A percentile compares a stretch with the other conserved stretches of the same genome.
phyloP scores from a whole-genome alignment of 2,113 vertebrate species.

The Microtus richardsoni region DNA sequence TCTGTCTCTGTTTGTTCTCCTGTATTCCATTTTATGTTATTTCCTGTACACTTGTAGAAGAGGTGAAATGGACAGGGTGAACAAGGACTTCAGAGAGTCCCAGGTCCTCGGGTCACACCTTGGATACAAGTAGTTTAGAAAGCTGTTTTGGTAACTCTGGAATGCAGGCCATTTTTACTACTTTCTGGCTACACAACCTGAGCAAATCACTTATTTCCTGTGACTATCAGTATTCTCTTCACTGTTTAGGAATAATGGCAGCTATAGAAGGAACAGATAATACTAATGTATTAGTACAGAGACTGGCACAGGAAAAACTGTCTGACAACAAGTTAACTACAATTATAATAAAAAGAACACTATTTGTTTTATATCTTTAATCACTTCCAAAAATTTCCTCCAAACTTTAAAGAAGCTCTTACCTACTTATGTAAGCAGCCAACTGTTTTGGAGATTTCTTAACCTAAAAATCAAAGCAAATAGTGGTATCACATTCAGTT shows the following conservation, averaged over 20 bases:
- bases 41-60: background rate
- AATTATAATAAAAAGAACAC: background rate
- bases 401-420: constrained; percentile 72
- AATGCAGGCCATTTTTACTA: constrained; percentile 14
- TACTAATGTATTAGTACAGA: background rate
- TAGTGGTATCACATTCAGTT: constrained; percentile 30
- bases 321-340: background rate
- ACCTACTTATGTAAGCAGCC: constrained; percentile 89
- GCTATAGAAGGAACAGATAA: constrained; percentile 14
- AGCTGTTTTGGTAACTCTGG: background rate
- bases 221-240: constrained; percentile 17
- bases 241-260: background rate
- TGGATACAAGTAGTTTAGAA: constrained; percentile 4
- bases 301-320: background rate
- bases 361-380: background rate
- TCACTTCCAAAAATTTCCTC: constrained; percentile 37
- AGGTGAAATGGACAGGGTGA: background rate
- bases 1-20: constrained; percentile 21
- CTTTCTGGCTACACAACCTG: background rate
- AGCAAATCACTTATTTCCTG: constrained; percentile 36
- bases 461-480: constrained; percentile 80
- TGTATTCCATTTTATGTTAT: background rate
- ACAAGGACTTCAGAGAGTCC: background rate
- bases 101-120: background rate
- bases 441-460: constrained; percentile 90